Conservation (phyloP, 2,888 invertebrate species). For the Chloroclysta siterata region DNA sequence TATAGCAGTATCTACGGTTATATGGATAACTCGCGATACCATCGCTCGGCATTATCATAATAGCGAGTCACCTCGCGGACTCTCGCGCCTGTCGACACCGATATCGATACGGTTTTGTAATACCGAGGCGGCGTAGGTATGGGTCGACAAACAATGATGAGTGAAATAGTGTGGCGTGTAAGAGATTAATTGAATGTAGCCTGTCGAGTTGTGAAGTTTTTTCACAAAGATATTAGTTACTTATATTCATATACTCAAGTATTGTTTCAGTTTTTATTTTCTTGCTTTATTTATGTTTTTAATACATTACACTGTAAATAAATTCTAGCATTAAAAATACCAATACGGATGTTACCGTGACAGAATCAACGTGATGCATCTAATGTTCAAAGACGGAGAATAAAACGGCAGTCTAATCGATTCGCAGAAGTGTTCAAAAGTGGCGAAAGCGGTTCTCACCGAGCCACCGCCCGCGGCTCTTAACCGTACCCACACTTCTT, state of each 20-base stretch:
- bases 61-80: slow-evolving; percentile 77
- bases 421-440: slow-evolving; percentile 82
- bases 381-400: slow-evolving; percentile 64
- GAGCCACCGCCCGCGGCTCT: slow-evolving; percentile 67
- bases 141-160: slow-evolving; percentile 33
- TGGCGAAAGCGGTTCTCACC: slow-evolving; percentile 81
- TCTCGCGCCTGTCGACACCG: slow-evolving; percentile 64
- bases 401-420: slow-evolving; percentile 74
- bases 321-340: not conserved
- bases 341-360: slow-evolving; percentile 19
- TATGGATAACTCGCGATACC: slow-evolving; percentile 71
- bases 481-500: slow-evolving; percentile 72
- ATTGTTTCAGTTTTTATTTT: too few relatives aligned
- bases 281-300: too few relatives aligned
- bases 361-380: slow-evolving; percentile 42
- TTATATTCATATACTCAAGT: too few relatives aligned
- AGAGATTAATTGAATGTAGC: slow-evolving; percentile 27
- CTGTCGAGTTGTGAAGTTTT: slow-evolving; percentile 2
- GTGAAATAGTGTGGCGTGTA: slow-evolving; percentile 26
- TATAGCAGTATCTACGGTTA: slow-evolving; percentile 20
- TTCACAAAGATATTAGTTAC: not conserved
- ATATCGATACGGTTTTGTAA: slow-evolving; percentile 48
- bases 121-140: slow-evolving; percentile 21
- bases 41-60: slow-evolving; percentile 82
- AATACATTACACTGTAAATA: too few relatives aligned